Base-by-base conservation (phyloP, 92 coral and sea anemone species). In the Palythoa caribaeorum region DNA sequence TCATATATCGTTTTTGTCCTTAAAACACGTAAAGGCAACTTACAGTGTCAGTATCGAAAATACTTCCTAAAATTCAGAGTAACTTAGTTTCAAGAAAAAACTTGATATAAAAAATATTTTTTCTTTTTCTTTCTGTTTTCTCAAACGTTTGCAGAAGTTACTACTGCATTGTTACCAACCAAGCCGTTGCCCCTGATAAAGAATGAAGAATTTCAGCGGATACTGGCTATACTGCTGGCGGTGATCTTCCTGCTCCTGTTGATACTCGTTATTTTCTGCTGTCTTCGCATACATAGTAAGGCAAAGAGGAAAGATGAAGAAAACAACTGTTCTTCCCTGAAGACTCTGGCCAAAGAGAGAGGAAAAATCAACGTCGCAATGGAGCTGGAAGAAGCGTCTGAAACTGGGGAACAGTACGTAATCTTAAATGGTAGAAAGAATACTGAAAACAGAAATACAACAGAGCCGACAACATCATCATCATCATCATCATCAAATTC, bases 291-390 rank as follows among this genome's bases (percentile, higher is more conserved):
- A 3, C 86, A 69, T 76, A 48, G 39, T 20, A 63, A 48, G 44
- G 47, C 6, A 16, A 48, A 65, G 86, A 81, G 8, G 38, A 40
- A 19, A 16, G 76, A 81, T 55, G 76, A 65, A 81, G 86, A 81
- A 19, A 81, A 50, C 86, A 71, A 66, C 20, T 65, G 38, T 9
- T 81, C 86, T 4, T 19, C 47, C 1, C 63, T 81, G 50, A 81
- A 66, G 57, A 66, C 86, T 48, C 73, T 81, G 15, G 86, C 76
- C 3, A 81, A 81, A 51, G 86, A 44, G 62, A 66, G 86, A 66
- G 86, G 86, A 15, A 39, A 15, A 1, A 37, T 21, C 76, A 81
- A 81, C 44, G 14, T 17, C 15, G 86, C 86, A 36, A 35, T 66
- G 2, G 75, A 81, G 13, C 17, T 44, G 13, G 76, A 81, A 14